Conservation (phyloP, 2,113 vertebrate species). For the Oreochromis spilurus region DNA sequence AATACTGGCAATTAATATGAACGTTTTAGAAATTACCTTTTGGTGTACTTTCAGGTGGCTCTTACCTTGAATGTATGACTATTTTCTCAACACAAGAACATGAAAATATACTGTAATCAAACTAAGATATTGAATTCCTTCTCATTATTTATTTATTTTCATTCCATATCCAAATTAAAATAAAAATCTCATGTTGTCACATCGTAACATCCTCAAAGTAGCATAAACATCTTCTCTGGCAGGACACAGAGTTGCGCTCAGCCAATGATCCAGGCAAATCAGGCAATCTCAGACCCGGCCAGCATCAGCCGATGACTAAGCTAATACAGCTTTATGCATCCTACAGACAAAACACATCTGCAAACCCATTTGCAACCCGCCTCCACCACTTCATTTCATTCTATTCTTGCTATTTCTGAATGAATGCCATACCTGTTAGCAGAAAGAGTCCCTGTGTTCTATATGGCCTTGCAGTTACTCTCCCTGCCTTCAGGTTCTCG, state of each 20-base stretch:
- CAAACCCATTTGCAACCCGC: background rate
- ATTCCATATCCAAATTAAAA: background rate
- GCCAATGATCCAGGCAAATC: background rate
- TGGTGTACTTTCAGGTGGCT: background rate
- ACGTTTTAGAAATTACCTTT: background rate
- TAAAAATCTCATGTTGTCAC: background rate
- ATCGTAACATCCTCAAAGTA: background rate
- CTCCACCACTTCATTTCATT: background rate
- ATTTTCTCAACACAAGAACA: background rate
- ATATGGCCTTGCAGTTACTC: background rate
- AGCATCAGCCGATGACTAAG: background rate
- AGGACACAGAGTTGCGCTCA: background rate
- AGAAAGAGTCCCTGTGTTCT: background rate
- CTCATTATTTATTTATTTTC: background rate
- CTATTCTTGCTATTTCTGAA: background rate
- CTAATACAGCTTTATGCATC: background rate
- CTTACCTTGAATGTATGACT: background rate
- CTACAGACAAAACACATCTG: background rate
- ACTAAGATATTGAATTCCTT: background rate
- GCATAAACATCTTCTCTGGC: background rate
- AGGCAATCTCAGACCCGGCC: accelerated
- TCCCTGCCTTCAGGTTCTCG: background rate
- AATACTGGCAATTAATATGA: background rate
- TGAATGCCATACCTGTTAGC: accelerated
- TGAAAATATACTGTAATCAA: background rate